phyloP scores from a whole-genome alignment of 2,797 vertebrate genomes.

The Labroides dimidiatus region DNA sequence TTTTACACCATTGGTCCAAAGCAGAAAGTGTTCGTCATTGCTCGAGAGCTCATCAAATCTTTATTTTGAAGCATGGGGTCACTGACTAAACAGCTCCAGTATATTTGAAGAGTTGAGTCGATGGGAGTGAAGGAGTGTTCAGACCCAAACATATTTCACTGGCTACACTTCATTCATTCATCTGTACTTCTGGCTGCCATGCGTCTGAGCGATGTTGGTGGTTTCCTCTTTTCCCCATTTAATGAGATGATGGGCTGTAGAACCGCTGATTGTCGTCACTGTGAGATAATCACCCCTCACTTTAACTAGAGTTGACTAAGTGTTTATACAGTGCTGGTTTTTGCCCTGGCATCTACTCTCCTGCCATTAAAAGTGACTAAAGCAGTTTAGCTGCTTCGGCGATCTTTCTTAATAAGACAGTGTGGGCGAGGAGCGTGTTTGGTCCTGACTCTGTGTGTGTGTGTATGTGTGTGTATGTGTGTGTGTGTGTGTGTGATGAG shows the following conservation, averaged over 20 bases:
- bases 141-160: slow-evolving; percentile 19
- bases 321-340: slow-evolving; percentile 68
- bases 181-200: slow-evolving; percentile 31
- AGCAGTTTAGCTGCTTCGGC: slow-evolving; percentile 44
- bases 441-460: slow-evolving; percentile 5
- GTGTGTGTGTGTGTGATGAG: slow-evolving; percentile 21
- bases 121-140: background rate
- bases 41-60: no score
- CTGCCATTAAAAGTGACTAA: slow-evolving; percentile 72
- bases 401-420: slow-evolving; percentile 28
- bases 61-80: no score
- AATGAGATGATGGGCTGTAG: slow-evolving; percentile 57
- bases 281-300: slow-evolving; percentile 67
- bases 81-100: no score
- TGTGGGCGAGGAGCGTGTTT: slow-evolving; percentile 31
- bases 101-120: no score
- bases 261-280: slow-evolving; percentile 72
- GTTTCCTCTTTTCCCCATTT: slow-evolving; percentile 43
- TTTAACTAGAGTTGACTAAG: slow-evolving; percentile 71
- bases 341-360: slow-evolving; percentile 62
- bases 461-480: slow-evolving; percentile 11
- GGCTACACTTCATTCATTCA: slow-evolving; percentile 12
- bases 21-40: no score
- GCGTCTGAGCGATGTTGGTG: slow-evolving; percentile 32
- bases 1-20: no score